A percentile compares a stretch with the other conserved stretches of the same genome.
Evolutionary conservation across 2,888 invertebrate genomes (phyloP).

Genomic region (Xylota segnis): DNA sequence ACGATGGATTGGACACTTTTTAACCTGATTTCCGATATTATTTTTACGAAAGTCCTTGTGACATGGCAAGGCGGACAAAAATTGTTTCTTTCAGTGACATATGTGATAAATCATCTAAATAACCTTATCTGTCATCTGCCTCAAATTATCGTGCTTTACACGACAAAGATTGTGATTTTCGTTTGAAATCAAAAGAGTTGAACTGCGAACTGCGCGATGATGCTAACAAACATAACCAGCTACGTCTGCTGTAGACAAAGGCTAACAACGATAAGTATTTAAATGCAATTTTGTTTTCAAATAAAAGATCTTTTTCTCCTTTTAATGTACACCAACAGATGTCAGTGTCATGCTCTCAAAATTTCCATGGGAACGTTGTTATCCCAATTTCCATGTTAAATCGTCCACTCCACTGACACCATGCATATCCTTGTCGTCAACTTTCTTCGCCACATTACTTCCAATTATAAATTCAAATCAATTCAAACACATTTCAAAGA

Average conservation of each 20-base stretch:
- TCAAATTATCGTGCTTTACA: no score
- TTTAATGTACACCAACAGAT: background rate
- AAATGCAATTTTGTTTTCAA: background rate
- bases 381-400: background rate
- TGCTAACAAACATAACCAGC: no score
- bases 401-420: background rate
- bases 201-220: background rate
- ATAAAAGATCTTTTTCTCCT: background rate
- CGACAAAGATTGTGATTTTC: background rate
- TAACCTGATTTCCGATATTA: no score
- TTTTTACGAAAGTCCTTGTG: no score
- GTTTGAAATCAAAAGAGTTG: constrained; percentile 10
- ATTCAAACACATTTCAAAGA: constrained; percentile 31
- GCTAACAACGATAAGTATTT: background rate
- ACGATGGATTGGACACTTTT: no score
- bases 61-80: no score
- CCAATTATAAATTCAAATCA: constrained; percentile 40
- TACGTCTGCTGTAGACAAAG: no score
- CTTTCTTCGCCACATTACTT: constrained; percentile 27
- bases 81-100: no score
- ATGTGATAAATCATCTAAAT: no score
- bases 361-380: constrained; percentile 9
- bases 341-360: background rate
- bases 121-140: no score
- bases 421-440: constrained; percentile 14